phyloP scores from a whole-genome alignment of 2,888 invertebrate genomes.

The Catocala sponsa region DNA sequence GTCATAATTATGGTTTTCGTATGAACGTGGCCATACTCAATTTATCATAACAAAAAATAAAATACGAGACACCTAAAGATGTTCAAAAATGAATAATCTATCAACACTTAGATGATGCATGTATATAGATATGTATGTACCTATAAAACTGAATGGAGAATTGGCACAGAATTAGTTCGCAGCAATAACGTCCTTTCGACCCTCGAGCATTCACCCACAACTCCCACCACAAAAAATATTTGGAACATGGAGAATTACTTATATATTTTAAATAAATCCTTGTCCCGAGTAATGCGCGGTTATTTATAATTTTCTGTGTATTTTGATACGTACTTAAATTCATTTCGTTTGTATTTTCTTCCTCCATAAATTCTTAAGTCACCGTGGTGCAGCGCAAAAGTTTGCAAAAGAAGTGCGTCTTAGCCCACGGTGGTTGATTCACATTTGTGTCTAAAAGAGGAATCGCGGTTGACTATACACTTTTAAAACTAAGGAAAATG shows the following conservation, averaged over 20 bases:
- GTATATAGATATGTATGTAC: slow-evolving; percentile 2
- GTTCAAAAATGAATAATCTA: slow-evolving; percentile 48
- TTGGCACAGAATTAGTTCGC: slow-evolving; percentile 57
- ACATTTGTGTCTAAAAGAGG: slow-evolving; percentile 5
- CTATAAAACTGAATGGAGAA: slow-evolving; percentile 43
- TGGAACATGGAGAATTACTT: too few species aligned
- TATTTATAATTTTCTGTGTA: slow-evolving; percentile 30
- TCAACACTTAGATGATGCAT: slow-evolving; percentile 55
- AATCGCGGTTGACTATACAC: neutral
- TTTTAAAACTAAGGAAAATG: too few species aligned
- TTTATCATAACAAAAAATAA: slow-evolving; percentile 7
- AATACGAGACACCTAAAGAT: slow-evolving; percentile 4
- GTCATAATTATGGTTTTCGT: neutral
- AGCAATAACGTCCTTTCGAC: slow-evolving; percentile 58
- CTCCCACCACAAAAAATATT: slow-evolving; percentile 23
- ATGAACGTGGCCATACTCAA: neutral
- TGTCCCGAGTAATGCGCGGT: slow-evolving; percentile 15
- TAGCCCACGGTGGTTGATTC: slow-evolving; percentile 4
- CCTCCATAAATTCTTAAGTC: slow-evolving; percentile 31
- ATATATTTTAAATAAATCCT: slow-evolving; percentile 17
- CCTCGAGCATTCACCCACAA: slow-evolving; percentile 47
- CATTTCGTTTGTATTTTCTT: slow-evolving; percentile 31
- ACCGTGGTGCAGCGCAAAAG: slow-evolving; percentile 1
- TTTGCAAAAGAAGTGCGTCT: slow-evolving; percentile 4
- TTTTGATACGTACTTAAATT: slow-evolving; percentile 13